Percentiles rank a stretch among this genome's conserved stretches.
Evolutionary conservation across 2,797 vertebrate species (phyloP).

Genomic region (Liasis olivaceus): DNA sequence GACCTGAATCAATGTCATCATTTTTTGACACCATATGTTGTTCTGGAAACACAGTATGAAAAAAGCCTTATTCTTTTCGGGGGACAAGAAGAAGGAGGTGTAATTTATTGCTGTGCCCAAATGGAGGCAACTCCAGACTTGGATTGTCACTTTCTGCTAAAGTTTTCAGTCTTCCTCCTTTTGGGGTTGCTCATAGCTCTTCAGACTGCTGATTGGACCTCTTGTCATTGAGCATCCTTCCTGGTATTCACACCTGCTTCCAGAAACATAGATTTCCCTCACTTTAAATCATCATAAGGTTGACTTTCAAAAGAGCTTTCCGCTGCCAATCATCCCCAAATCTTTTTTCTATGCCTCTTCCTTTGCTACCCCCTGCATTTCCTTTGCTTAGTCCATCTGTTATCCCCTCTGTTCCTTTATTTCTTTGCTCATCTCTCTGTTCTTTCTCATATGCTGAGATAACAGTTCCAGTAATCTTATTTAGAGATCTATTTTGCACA

Average conservation of each 20-base stretch:
- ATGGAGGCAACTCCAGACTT: background rate
- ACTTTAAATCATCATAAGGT: constrained; percentile 16
- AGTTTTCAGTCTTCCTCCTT: background rate
- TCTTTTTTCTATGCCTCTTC: background rate
- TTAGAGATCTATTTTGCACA: too few species aligned
- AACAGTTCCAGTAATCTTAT: too few species aligned
- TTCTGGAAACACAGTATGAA: background rate
- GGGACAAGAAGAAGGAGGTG: background rate
- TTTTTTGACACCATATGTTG: background rate
- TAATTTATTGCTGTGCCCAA: background rate
- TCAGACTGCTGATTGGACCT: background rate
- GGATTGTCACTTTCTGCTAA: background rate
- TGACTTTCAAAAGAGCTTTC: constrained; percentile 33
- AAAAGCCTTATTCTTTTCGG: background rate
- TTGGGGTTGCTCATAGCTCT: background rate
- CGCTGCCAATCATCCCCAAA: background rate
- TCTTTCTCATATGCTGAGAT: background rate
- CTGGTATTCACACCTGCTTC: background rate
- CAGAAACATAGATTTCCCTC: background rate
- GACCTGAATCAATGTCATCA: background rate
- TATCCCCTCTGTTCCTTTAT: background rate
- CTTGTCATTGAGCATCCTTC: background rate
- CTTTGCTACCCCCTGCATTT: too few species aligned
- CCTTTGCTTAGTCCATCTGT: background rate
- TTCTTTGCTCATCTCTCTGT: background rate